Conservation (phyloP, 1,140 invertebrate genomes). For the Drosophila baimaii region DNA sequence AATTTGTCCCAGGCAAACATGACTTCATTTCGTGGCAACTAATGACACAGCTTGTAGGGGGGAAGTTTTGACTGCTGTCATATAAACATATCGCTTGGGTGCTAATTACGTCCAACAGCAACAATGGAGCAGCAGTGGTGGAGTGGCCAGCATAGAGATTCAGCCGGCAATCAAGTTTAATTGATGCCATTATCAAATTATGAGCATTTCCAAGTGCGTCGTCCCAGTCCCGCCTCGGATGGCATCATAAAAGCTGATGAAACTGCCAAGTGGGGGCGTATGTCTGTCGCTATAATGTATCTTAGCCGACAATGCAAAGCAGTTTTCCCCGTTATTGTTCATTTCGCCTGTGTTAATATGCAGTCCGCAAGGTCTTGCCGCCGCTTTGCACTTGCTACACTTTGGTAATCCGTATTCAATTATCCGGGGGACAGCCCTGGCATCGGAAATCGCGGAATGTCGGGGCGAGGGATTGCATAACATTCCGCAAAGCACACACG, state of each 20-base stretch:
- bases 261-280: slow-evolving; percentile 39
- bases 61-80: slow-evolving; percentile 62
- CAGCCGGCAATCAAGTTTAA: slow-evolving; percentile 66
- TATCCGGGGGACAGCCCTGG: slow-evolving; percentile 11
- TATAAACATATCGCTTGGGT: slow-evolving; percentile 73
- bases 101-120: slow-evolving; percentile 69
- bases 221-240: slow-evolving; percentile 37
- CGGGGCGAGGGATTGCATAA: slow-evolving; percentile 49
- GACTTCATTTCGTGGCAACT: slow-evolving; percentile 69
- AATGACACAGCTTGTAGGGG: slow-evolving; percentile 66
- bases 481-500: slow-evolving; percentile 13
- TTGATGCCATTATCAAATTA: slow-evolving; percentile 77
- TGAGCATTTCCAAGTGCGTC: slow-evolving; percentile 56
- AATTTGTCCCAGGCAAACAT: slow-evolving; percentile 76
- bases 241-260: slow-evolving; percentile 70
- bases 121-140: slow-evolving; percentile 26
- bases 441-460: slow-evolving; percentile 55
- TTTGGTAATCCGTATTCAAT: slow-evolving; percentile 50
- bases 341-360: slow-evolving; percentile 45
- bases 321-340: slow-evolving; percentile 43
- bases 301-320: slow-evolving; percentile 27
- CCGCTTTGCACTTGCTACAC: slow-evolving; percentile 69
- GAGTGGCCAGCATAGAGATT: slow-evolving; percentile 4
- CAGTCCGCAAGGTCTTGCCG: slow-evolving; percentile 31
- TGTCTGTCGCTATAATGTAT: slow-evolving; percentile 46